Evolutionary conservation across 2,113 vertebrate genomes (phyloP).

Genomic region (Manacus vitellinus): DNA sequence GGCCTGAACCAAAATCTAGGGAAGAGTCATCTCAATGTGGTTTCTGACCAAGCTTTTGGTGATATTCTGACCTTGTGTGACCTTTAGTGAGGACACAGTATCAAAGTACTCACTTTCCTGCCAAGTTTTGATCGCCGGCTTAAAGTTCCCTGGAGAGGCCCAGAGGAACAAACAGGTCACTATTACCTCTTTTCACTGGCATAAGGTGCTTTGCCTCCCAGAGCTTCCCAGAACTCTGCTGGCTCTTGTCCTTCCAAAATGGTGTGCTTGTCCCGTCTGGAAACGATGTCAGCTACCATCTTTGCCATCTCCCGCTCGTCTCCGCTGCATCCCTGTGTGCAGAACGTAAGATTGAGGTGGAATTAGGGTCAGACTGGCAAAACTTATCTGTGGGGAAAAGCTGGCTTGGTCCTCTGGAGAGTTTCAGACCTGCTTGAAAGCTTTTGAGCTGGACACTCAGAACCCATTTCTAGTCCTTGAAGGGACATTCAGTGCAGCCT

Average conservation of each 20-base stretch:
- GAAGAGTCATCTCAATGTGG: not conserved
- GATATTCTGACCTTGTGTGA: fast-evolving
- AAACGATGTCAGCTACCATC: slow-evolving; percentile 80
- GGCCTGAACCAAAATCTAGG: not conserved
- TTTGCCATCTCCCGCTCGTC: slow-evolving; percentile 90
- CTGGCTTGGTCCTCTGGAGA: not conserved
- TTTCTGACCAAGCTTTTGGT: not conserved
- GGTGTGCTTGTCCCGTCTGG: slow-evolving; percentile 83
- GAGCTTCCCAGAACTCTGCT: slow-evolving; percentile 86
- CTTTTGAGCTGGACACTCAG: not conserved
- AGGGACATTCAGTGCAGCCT: not conserved
- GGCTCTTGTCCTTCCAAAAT: slow-evolving; percentile 90
- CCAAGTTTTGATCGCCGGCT: not conserved
- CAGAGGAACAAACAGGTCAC: not conserved
- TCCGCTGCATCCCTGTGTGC: slow-evolving; percentile 85
- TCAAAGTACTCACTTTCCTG: not conserved
- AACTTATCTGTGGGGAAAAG: not conserved
- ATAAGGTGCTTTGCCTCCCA: slow-evolving; percentile 89
- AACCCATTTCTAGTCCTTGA: not conserved
- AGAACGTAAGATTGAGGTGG: not conserved
- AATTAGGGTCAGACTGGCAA: not conserved
- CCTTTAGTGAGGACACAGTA: not conserved
- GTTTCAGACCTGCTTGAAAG: not conserved
- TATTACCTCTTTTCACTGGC: slow-evolving; percentile 84
- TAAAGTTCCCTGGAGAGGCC: not conserved